Percentiles rank a stretch among this genome's conserved stretches.
These are phyloP conservation scores for Desmodus rotundus DNA, from an alignment of 2,113 vertebrate species.

Conservation along the genomic window DNA sequence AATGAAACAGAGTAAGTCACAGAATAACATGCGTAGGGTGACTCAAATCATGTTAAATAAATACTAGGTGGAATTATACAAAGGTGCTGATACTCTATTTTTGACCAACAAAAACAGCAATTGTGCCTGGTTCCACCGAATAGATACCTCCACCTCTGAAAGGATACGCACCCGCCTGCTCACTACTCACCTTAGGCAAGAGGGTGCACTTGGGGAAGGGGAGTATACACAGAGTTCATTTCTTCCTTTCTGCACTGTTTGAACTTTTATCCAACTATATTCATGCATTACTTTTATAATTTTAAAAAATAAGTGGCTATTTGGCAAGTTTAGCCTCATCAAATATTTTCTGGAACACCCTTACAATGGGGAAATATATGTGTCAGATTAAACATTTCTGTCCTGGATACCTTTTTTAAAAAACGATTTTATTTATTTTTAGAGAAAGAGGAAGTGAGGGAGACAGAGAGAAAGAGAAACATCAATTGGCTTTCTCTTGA, in stretches of 20 bases:
- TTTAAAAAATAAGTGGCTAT: neutral
- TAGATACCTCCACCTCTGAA: neutral
- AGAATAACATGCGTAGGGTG: neutral
- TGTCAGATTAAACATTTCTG: neutral
- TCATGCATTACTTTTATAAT: neutral
- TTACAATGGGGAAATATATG: neutral
- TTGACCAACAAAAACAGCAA: neutral
- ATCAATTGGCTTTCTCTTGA: too few species aligned
- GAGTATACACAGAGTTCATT: neutral
- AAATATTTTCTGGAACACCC: constrained; percentile 19
- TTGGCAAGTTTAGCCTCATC: neutral
- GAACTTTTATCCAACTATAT: neutral
- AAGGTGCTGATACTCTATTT: neutral
- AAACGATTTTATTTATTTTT: too few species aligned
- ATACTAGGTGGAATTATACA: neutral
- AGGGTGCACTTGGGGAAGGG: neutral
- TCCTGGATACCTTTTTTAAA: neutral
- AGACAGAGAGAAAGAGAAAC: too few species aligned
- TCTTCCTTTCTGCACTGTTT: neutral
- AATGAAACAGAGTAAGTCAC: neutral
- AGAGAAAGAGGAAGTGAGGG: too few species aligned
- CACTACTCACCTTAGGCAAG: neutral
- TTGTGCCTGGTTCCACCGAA: neutral
- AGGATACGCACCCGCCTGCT: neutral
- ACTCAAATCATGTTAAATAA: neutral